Base-by-base conservation (phyloP, 2,113 vertebrate genomes). In the Alexandromys fortis region DNA sequence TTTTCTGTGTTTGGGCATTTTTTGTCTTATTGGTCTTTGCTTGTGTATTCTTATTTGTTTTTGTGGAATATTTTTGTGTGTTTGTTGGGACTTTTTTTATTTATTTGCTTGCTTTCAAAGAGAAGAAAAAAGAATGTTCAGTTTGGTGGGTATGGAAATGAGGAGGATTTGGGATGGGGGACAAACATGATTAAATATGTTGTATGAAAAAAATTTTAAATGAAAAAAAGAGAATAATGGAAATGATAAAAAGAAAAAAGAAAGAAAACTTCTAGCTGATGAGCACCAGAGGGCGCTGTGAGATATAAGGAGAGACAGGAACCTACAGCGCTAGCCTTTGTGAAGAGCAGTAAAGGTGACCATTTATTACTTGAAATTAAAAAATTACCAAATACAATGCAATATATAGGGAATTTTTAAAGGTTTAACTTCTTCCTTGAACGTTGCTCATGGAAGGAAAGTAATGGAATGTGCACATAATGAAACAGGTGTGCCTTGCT, bases 201-300 rank as follows among this genome's bases (percentile, higher is more conserved):
- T 70, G 16, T 70, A 35, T 70, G 33, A 17, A 67, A 12, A 26
- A 17, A 35, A 35, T 7, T 35, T 68, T 68, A 35, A 68, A 16
- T 68, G 33, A 33, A 13, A 35, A 35, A 58, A 58, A 58, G 30
- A 68, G 30, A 30, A 33, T 68, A 68, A 68, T 73, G 16, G 72
- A 5, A 16, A n/a, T 70, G 24, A 12, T 55, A 13, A 72, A 38
- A 42, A 26, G 28, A 76, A 10, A 73, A 55, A 30, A 55, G 55
- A 55, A 28, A 67, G 8, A 14, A 93, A 30, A 26, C 2, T 96
- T 92, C 70, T 93, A 35, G 49, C 49, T 30, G 10, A 65, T 21
- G 72, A 89, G 87, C 91, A 49, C 81, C 87, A 98, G 92, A 78
- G 95, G 97, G 93, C 7, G 14, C 96, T 95, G 52, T 83, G 77